Evolutionary conservation across 1,140 invertebrate genomes (phyloP), one percentile per base, ranked within the genome.

Genomic region (Penaeus vannamei): DNA sequence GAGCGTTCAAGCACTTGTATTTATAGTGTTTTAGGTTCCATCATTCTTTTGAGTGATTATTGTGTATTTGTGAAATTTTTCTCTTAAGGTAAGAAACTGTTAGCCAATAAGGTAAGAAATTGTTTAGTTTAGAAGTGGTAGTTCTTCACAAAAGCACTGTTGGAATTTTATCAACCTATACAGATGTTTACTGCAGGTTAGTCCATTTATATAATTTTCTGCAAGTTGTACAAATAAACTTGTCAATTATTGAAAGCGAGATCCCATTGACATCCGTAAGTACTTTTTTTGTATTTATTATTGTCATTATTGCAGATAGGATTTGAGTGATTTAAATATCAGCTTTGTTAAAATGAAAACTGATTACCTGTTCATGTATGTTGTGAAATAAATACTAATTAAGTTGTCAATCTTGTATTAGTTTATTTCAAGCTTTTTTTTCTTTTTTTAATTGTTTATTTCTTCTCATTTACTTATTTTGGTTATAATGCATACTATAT

Each of bases 101-200:
- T 89, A 89, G 87, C 83, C 61, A n/a, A 89, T 89, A 89, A 89
- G 87, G 87, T 89, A 89, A 89, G 87, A 89, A 85, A 79, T 64
- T 89, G 87, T 89, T 89, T 89, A 89, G 87, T 89, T 79, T 89
- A 89, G 87, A 89, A 32, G 84, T 80, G 72, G 87, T 89, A 89
- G 87, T 84, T 89, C 87, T 89, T 89, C 77, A 89, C 87, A 84
- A 82, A 89, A 89, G 87, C 87, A 89, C 87, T 89, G 87, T 89
- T 89, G 87, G 87, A 89, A 79, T 79, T 85, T 89, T 81, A 84
- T 84, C 69, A 59, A 89, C 87, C 87, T 64, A 79, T 89, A 84
- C 87, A 89, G 87, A 89, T 89, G 82, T 84, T 89, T 79, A 89
- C 66, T 76, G 60, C 87, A 89, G 87, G 87, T 89, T 89, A 89